Conservation (phyloP, 1,140 invertebrate species). For the Aethina tumida region DNA sequence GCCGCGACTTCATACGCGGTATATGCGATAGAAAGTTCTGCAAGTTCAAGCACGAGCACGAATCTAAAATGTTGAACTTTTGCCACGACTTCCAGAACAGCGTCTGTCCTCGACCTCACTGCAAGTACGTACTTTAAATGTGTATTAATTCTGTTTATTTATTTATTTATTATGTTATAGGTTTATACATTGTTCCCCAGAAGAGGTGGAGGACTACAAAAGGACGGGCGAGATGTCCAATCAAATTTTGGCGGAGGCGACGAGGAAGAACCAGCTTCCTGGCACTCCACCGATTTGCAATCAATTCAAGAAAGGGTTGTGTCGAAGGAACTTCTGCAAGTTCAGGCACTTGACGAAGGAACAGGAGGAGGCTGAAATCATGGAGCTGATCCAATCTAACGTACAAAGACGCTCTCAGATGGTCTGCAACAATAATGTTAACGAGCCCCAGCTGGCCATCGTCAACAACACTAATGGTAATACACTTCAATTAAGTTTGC, state of each 20-base stretch:
- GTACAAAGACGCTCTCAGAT: constrained; percentile 14
- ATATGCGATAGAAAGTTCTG: constrained; percentile 67
- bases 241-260: constrained; percentile 42
- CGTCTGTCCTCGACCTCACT: constrained; percentile 50
- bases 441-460: constrained; percentile 18
- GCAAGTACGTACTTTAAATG: constrained; percentile 32
- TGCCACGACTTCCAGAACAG: constrained; percentile 80
- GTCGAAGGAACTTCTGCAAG: constrained; percentile 42
- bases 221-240: constrained; percentile 54
- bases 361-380: constrained; percentile 36
- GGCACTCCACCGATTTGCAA: constrained; percentile 55
- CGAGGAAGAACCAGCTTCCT: constrained; percentile 35
- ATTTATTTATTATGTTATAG: constrained; percentile 25
- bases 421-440: constrained; percentile 15
- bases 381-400: constrained; percentile 30
- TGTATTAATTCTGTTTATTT: constrained; percentile 1
- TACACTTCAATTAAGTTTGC: not conserved
- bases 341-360: constrained; percentile 44
- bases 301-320: constrained; percentile 66
- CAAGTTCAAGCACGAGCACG: constrained; percentile 58
- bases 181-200: constrained; percentile 68
- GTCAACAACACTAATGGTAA: constrained; percentile 12
- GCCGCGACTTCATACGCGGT: constrained; percentile 52
- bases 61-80: constrained; percentile 47
- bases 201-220: constrained; percentile 66